Conservation (phyloP, 1,140 invertebrate species). For the Drosophila saltans region DNA sequence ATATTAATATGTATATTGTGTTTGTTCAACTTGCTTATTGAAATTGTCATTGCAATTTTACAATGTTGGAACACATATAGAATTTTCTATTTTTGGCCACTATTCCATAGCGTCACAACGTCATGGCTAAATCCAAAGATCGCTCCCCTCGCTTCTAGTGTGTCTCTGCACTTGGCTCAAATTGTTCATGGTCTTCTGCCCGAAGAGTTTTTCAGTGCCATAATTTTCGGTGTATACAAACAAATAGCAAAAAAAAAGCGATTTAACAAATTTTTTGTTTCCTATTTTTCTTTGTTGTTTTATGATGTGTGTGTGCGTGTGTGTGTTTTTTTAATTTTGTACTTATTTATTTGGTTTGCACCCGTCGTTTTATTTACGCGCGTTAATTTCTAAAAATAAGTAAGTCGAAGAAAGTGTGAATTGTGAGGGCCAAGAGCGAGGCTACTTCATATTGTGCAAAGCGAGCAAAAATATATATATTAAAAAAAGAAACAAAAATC, state of each 20-base stretch:
- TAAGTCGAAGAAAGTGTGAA: conserved; percentile 71
- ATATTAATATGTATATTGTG: too few species aligned
- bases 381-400: conserved; percentile 59
- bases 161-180: conserved; percentile 40
- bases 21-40: too few species aligned
- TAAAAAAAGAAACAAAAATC: conserved; percentile 9
- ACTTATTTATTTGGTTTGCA: conserved; percentile 46
- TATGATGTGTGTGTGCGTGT: conserved; percentile 16
- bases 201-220: conserved; percentile 47
- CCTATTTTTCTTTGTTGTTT: conserved; percentile 1
- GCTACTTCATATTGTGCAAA: conserved; percentile 68
- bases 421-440: conserved; percentile 62
- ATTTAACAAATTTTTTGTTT: conserved; percentile 30
- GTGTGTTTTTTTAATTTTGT: conserved; percentile 47
- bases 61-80: not conserved
- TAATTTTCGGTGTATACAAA: conserved; percentile 33
- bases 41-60: not conserved
- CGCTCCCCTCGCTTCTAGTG: conserved; percentile 16
- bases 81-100: not conserved
- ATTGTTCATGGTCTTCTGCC: conserved; percentile 51
- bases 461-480: conserved; percentile 51
- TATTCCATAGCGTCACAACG: conserved; percentile 26
- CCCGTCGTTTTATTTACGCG: conserved; percentile 50
- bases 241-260: conserved; percentile 31
- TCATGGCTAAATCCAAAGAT: conserved; percentile 28